These are phyloP conservation scores for Ophion obscuratus DNA, from an alignment of 2,888 invertebrate species.

Conservation along the genomic window DNA sequence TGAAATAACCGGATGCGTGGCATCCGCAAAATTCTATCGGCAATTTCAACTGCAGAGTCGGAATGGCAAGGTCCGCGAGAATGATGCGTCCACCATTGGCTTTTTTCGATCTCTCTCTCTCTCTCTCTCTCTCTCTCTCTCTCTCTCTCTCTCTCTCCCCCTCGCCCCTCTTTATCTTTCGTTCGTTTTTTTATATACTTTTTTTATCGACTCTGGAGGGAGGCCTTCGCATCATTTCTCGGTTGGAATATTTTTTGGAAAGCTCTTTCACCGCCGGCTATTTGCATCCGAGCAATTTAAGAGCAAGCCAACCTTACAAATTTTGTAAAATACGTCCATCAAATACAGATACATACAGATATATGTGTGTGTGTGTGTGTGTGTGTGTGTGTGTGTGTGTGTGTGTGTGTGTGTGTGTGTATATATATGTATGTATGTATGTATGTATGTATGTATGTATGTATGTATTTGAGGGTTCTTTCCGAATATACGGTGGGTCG, in stretches of 20 bases:
- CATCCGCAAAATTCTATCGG: constrained; percentile 78
- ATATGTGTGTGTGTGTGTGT: too few relatives aligned
- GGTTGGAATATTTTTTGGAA: constrained; percentile 22
- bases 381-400: neutral
- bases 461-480: neutral
- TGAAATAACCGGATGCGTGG: constrained; percentile 82
- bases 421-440: neutral
- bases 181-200: neutral
- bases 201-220: neutral
- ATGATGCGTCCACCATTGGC: constrained; percentile 17
- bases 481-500: neutral
- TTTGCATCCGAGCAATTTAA: constrained; percentile 4
- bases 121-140: neutral
- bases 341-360: neutral
- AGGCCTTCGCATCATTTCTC: constrained; percentile 19
- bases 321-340: constrained; percentile 1
- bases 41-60: constrained; percentile 54
- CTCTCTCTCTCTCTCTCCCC: neutral
- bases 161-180: constrained; percentile 2
- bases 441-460: neutral
- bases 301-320: neutral
- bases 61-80: constrained; percentile 31
- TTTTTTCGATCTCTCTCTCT: constrained; percentile 3
- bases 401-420: too few relatives aligned
- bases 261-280: constrained; percentile 17